Evolutionary conservation across 1,140 invertebrate genomes (phyloP), one percentile per base, ranked within the genome.

Genomic region (Grapholita molesta): DNA sequence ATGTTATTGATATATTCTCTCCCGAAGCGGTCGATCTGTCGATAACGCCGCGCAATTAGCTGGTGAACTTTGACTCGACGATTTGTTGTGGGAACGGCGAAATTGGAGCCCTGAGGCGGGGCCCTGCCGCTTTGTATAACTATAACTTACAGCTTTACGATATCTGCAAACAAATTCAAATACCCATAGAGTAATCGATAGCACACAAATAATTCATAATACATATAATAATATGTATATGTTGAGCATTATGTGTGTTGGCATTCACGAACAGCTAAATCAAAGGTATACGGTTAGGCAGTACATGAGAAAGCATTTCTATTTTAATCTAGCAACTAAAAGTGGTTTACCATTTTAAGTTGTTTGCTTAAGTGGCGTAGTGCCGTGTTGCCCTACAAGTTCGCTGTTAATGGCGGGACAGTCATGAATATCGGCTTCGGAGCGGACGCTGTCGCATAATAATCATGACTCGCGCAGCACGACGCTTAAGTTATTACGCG

Each of bases 1-100:
- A 89, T 83, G 84, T 89, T 89, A 89, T 91, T 85, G 87, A 89
- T 89, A 90, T 87, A 83, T 84, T 84, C 78, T 80, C 72, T 84
- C 81, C 76, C 75, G 80, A 76, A 83, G 85, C 85, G 83, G 66
- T 70, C 75, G 84, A 87, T 86, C 81, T 80, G 76, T 84, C 81
- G 85, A 86, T 86, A 88, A 78, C 84, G 80, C 80, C 69, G 82
- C 80, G 78, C 84, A 88, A 88, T 90, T 90, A 90, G 85, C 72
- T 81, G 77, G 70, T 84, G 88, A 91, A 82, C 89, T 89, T 80
- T 88, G 84, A 88, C 86, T 78, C 72, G 48, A 75, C 72, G 81
- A 86, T 89, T 85, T 86, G 84, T 85, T 82, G 84, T 91, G 87
- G 81, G 89, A 90, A 88, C 70, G 72, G 74, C 73, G 78, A 84